Conservation (phyloP, 2,113 vertebrate genomes). For the Malurus melanocephalus region DNA sequence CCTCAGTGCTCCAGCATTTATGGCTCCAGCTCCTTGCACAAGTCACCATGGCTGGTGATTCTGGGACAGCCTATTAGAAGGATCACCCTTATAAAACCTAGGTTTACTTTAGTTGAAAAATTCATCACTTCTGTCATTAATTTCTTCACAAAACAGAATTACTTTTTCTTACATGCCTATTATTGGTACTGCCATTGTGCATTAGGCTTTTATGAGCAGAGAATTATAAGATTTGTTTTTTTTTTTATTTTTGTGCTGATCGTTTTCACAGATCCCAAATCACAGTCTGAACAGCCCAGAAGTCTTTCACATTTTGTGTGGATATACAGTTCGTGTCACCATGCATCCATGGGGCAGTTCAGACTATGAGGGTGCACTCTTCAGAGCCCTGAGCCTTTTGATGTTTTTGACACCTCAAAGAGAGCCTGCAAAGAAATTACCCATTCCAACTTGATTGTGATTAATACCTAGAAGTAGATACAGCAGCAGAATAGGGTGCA, state of each 20-base stretch:
- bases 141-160: neutral
- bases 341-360: neutral
- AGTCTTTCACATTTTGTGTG: neutral
- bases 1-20: neutral
- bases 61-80: neutral
- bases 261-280: neutral
- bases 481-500: neutral
- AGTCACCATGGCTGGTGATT: neutral
- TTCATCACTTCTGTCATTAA: neutral
- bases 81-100: neutral
- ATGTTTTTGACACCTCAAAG: neutral
- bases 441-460: neutral
- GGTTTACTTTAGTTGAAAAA: neutral
- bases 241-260: neutral
- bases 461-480: neutral
- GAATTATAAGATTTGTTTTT: neutral
- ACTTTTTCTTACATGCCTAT: neutral
- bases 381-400: neutral
- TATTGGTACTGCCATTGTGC: neutral
- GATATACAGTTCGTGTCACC: neutral
- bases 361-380: neutral
- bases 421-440: neutral
- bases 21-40: neutral
- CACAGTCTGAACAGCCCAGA: neutral
- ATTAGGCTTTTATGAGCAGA: neutral